phyloP scores from a whole-genome alignment of 1,140 invertebrate genomes.

The Panulirus ornatus region DNA sequence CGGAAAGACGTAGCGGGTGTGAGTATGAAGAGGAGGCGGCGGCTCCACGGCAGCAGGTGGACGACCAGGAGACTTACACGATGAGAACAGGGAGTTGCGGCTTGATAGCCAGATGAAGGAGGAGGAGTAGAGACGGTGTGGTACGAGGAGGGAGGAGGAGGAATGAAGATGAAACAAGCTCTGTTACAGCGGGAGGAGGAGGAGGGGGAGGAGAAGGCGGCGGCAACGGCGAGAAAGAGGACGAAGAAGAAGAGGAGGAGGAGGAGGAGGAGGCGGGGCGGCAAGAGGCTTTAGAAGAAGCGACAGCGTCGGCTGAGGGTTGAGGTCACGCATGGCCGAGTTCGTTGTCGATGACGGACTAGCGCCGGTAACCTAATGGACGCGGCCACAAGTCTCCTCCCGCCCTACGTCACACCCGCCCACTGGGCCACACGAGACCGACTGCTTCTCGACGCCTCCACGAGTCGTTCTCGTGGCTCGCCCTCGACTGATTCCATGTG shows the following conservation, averaged over 20 bases:
- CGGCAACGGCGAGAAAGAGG: too few relatives aligned
- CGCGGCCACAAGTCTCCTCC: conserved; percentile 18
- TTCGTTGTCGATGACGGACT: conserved; percentile 67
- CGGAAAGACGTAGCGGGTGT: neutral
- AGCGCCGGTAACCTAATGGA: conserved; percentile 68
- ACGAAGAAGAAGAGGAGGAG: conserved; percentile 13
- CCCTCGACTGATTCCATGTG: too few relatives aligned
- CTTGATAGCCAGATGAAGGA: neutral
- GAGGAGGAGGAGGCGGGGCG: conserved; percentile 13
- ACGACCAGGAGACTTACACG: too few relatives aligned
- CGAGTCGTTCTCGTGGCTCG: too few relatives aligned
- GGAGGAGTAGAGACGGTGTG: neutral
- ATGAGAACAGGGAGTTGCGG: too few relatives aligned
- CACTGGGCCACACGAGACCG: neutral
- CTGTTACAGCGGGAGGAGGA: neutral
- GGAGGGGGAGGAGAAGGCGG: neutral
- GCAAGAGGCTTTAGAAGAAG: conserved; percentile 8
- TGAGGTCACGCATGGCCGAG: conserved; percentile 60
- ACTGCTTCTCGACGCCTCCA: too few relatives aligned
- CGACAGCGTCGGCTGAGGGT: neutral
- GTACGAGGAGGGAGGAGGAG: neutral
- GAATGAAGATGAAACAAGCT: too few relatives aligned
- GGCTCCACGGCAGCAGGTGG: neutral
- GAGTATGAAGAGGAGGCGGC: neutral
- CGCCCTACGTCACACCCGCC: neutral